A percentile compares a stretch with the other conserved stretches of the same genome.
phyloP scores from a whole-genome alignment of 2,113 vertebrate species.

The Dendropsophus ebraccatus region DNA sequence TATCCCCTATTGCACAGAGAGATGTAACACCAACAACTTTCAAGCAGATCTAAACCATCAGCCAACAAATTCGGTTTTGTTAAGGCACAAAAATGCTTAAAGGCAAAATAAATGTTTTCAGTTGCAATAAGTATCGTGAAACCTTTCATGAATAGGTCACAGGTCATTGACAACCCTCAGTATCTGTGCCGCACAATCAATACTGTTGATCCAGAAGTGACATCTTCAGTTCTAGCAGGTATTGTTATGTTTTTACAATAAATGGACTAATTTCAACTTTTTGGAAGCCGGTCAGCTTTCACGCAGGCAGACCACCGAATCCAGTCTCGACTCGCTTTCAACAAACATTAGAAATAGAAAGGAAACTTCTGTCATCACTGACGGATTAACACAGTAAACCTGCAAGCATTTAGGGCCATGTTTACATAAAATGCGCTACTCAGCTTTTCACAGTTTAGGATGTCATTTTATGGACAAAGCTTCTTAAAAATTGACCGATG shows the following conservation, averaged over 20 bases:
- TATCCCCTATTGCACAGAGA: no score
- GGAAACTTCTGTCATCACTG: not conserved
- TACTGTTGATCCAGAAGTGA: not conserved
- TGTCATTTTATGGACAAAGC: not conserved
- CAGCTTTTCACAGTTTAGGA: not conserved
- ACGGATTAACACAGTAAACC: slow-evolving; percentile 1
- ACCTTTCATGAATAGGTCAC: not conserved
- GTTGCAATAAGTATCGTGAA: no score
- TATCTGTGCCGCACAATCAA: not conserved
- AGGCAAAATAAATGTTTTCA: no score
- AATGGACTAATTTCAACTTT: not conserved
- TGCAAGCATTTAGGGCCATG: not conserved
- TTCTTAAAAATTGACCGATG: not conserved
- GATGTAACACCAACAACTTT: no score
- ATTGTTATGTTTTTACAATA: not conserved
- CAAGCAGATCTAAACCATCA: no score
- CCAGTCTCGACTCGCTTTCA: not conserved
- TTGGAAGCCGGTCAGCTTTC: not conserved
- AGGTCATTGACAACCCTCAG: no score
- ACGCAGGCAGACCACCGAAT: not conserved
- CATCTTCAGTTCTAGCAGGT: not conserved
- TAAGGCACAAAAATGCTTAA: no score
- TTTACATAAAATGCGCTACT: not conserved
- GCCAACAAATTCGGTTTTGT: no score
- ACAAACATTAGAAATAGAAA: not conserved